Percentiles rank a stretch among this genome's conserved stretches.
phyloP scores from a whole-genome alignment of 2,797 vertebrate species.

The Darevskia nairensis region DNA sequence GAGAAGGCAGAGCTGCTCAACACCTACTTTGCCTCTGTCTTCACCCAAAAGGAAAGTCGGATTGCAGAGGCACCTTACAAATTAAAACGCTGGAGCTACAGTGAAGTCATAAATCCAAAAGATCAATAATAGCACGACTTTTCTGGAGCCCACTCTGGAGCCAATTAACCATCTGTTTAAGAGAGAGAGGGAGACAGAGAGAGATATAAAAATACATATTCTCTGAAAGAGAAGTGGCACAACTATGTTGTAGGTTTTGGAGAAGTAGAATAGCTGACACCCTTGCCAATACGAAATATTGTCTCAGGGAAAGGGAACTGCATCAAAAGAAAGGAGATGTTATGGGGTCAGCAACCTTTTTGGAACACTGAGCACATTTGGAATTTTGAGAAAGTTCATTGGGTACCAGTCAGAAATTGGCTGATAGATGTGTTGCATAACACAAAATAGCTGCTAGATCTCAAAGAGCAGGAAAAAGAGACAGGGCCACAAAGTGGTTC shows the following conservation, averaged over 20 bases:
- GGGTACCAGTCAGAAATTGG: no score
- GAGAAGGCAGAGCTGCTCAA: no score
- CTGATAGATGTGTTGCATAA: no score
- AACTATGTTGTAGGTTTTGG: neutral
- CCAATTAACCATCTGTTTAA: neutral
- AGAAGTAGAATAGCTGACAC: neutral
- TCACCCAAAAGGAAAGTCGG: neutral
- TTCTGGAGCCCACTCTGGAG: neutral
- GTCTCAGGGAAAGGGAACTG: neutral
- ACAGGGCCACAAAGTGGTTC: no score
- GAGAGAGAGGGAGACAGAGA: no score
- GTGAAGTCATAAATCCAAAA: neutral
- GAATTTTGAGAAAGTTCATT: no score
- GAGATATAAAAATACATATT: neutral
- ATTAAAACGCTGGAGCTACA: neutral
- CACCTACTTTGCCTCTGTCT: no score
- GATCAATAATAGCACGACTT: neutral
- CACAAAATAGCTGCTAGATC: no score
- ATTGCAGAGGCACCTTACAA: conserved; percentile 6
- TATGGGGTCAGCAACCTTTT: neutral
- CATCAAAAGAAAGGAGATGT: neutral
- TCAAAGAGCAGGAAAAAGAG: no score
- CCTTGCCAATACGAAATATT: neutral
- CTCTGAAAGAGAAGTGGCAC: neutral
- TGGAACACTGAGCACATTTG: no score